Conservation (phyloP, 2,797 vertebrate genomes). For the Chloroceryle amazona region DNA sequence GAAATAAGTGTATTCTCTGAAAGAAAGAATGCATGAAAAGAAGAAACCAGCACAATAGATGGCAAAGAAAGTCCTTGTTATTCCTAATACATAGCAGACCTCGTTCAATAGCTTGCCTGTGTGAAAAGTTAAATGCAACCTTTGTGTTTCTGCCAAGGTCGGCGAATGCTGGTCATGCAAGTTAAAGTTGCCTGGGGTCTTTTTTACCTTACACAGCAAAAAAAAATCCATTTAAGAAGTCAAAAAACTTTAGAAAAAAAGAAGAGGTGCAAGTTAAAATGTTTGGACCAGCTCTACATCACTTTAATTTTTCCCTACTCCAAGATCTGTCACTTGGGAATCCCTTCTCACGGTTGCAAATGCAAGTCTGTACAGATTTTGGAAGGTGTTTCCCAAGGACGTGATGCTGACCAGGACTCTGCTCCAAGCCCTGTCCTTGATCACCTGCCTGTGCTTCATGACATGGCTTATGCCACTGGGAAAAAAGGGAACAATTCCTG, state of each 20-base stretch:
- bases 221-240: neutral
- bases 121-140: constrained; percentile 56
- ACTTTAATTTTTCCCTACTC: neutral
- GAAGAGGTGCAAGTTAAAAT: neutral
- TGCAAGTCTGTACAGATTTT: neutral
- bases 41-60: neutral
- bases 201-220: constrained; percentile 44
- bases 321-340: neutral
- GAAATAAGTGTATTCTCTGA: neutral
- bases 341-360: neutral
- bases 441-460: neutral
- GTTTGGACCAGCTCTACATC: neutral
- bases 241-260: neutral
- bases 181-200: constrained; percentile 49
- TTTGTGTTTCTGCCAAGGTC: constrained; percentile 68
- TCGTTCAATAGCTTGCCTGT: constrained; percentile 5
- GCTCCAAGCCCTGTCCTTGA: neutral
- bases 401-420: neutral
- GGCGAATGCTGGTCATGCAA: neutral
- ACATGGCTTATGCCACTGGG: neutral
- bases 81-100: constrained; percentile 8
- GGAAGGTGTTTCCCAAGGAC: neutral
- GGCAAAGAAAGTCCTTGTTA: constrained; percentile 23
- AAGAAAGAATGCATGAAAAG: neutral
- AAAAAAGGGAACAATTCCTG: neutral